Conservation (phyloP, 2,888 invertebrate species). For the Lampropteryx suffumata region DNA sequence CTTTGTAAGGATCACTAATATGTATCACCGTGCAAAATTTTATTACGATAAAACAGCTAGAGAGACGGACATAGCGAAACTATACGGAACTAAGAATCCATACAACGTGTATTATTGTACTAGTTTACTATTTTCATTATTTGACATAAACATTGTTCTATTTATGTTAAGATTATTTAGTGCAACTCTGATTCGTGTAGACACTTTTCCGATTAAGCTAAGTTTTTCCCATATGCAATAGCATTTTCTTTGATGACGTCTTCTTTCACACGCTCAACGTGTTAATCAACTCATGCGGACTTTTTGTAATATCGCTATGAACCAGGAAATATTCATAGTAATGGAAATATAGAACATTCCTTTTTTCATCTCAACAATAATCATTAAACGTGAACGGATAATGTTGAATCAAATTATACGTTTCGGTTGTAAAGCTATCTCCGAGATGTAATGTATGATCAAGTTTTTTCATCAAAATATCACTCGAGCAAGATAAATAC, state of each 20-base stretch:
- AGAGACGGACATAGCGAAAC: too few species aligned
- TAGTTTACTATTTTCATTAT: too few species aligned
- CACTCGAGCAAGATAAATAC: slow-evolving; percentile 36
- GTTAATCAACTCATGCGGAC: slow-evolving; percentile 57
- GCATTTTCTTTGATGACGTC: slow-evolving; percentile 52
- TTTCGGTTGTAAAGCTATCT: slow-evolving; percentile 14
- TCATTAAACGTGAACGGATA: slow-evolving; percentile 34
- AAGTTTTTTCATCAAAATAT: slow-evolving; percentile 13
- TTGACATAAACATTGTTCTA: too few species aligned
- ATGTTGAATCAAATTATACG: slow-evolving; percentile 22
- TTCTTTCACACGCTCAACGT: slow-evolving; percentile 66
- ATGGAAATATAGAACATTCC: slow-evolving; percentile 39
- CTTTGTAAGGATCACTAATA: too few species aligned
- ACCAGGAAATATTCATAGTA: slow-evolving; percentile 54
- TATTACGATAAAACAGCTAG: too few species aligned
- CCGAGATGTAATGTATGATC: slow-evolving; percentile 6
- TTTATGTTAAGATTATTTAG: too few species aligned
- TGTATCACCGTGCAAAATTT: too few species aligned
- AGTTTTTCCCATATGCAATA: slow-evolving; percentile 42
- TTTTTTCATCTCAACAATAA: slow-evolving; percentile 39
- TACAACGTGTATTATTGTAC: too few species aligned
- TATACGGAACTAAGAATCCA: too few species aligned
- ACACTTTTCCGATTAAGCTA: slow-evolving; percentile 33
- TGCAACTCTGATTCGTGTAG: slow-evolving; percentile 19
- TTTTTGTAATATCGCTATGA: slow-evolving; percentile 56